These are phyloP conservation scores for Ondatra zibethicus DNA, from an alignment of 2,113 vertebrate genomes.

Conservation along the genomic window DNA sequence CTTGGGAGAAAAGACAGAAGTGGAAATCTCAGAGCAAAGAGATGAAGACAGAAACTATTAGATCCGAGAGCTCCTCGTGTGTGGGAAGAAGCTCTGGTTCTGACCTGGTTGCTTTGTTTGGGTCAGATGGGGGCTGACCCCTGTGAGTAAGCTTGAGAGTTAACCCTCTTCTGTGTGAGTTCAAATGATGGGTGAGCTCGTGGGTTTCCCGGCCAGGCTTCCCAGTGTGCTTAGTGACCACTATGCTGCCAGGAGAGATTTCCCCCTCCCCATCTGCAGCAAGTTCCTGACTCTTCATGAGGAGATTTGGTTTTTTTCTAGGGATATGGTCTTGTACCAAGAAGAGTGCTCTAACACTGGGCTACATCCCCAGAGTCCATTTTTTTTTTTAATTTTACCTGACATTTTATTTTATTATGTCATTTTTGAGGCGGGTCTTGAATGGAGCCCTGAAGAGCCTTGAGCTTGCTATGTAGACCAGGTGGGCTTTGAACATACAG, in stretches of 20 bases:
- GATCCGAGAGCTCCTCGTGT: neutral
- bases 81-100: neutral
- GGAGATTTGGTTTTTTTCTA: neutral
- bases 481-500: neutral
- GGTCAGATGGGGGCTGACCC: neutral
- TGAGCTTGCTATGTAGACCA: neutral
- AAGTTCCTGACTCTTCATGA: neutral
- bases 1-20: slow-evolving; percentile 1
- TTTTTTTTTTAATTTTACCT: neutral
- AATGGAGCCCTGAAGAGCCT: neutral
- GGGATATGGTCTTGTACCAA: neutral
- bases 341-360: neutral
- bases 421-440: neutral
- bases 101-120: neutral
- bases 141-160: neutral
- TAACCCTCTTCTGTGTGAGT: neutral
- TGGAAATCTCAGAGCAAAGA: neutral
- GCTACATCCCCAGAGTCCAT: neutral
- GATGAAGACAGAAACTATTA: neutral
- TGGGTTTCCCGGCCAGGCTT: too few species aligned
- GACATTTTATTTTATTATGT: neutral
- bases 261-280: neutral
- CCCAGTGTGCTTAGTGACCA: too few species aligned
- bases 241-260: accelerated
- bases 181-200: accelerated